These are phyloP conservation scores for Biston betularia DNA, from an alignment of 2,888 invertebrate species.

Conservation along the genomic window DNA sequence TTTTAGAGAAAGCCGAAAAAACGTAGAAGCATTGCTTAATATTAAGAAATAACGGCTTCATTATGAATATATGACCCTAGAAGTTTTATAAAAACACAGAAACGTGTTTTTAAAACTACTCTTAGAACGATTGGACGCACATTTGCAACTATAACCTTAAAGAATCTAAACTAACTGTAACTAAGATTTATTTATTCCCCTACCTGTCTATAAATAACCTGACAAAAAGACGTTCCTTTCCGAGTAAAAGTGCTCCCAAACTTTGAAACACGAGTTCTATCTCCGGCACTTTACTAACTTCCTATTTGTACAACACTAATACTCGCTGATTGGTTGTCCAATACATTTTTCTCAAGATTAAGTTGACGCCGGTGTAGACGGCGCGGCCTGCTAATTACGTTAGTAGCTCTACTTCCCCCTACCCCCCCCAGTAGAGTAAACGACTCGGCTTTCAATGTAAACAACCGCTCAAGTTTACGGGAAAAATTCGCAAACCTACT, in stretches of 20 bases:
- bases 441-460: conserved; percentile 81
- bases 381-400: conserved; percentile 79
- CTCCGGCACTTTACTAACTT: conserved; percentile 46
- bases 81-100: background rate
- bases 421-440: conserved; percentile 70
- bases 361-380: conserved; percentile 65
- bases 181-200: conserved; percentile 32
- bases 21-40: too few species aligned
- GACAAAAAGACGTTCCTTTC: conserved; percentile 30
- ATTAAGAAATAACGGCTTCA: too few species aligned
- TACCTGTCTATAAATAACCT: conserved; percentile 36
- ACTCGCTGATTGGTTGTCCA: conserved; percentile 59
- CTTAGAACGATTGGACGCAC: too few species aligned
- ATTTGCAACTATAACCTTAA: background rate
- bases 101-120: background rate
- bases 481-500: conserved; percentile 82
- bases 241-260: conserved; percentile 40
- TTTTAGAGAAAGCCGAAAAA: too few species aligned
- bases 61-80: too few species aligned
- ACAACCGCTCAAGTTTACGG: conserved; percentile 79
- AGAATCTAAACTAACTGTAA: conserved; percentile 22
- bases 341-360: conserved; percentile 65
- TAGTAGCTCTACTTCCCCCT: conserved; percentile 65
- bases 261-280: conserved; percentile 46
- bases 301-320: conserved; percentile 54